These are phyloP conservation scores for Actias luna DNA, from an alignment of 2,888 invertebrate genomes.

Conservation along the genomic window DNA sequence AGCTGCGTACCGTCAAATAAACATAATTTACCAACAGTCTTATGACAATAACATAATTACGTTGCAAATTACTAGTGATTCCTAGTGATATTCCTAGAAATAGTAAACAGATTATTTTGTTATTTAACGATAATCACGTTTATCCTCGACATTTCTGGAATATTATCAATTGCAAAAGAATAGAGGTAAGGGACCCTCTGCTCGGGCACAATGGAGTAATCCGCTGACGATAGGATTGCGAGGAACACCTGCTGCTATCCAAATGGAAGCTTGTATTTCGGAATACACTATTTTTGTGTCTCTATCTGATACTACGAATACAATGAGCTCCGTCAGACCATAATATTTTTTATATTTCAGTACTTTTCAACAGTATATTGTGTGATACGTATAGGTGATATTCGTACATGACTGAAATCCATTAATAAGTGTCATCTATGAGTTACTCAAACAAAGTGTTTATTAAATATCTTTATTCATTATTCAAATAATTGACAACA, in stretches of 20 bases:
- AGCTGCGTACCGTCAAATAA: conserved; percentile 18
- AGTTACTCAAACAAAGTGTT: neutral
- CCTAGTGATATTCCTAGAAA: neutral
- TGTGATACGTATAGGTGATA: neutral
- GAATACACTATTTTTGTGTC: conserved; percentile 22
- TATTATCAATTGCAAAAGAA: conserved; percentile 39
- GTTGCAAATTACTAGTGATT: conserved; percentile 4
- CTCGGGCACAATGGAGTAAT: conserved; percentile 59
- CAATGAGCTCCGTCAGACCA: neutral
- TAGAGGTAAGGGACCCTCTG: conserved; percentile 53
- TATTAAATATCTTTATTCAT: neutral
- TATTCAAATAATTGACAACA: conserved; percentile 16
- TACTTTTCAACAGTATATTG: neutral
- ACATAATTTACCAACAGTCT: conserved; percentile 17
- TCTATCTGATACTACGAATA: neutral
- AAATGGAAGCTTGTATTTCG: conserved; percentile 59
- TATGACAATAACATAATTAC: conserved; percentile 10
- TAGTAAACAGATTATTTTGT: neutral
- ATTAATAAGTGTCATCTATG: neutral
- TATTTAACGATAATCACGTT: neutral
- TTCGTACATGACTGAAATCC: conserved; percentile 2
- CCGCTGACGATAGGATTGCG: conserved; percentile 70
- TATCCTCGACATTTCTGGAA: neutral
- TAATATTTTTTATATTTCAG: neutral
- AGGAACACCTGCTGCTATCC: conserved; percentile 70